These are phyloP conservation scores for Ameiurus melas DNA, from an alignment of 2,113 vertebrate genomes.

Conservation along the genomic window DNA sequence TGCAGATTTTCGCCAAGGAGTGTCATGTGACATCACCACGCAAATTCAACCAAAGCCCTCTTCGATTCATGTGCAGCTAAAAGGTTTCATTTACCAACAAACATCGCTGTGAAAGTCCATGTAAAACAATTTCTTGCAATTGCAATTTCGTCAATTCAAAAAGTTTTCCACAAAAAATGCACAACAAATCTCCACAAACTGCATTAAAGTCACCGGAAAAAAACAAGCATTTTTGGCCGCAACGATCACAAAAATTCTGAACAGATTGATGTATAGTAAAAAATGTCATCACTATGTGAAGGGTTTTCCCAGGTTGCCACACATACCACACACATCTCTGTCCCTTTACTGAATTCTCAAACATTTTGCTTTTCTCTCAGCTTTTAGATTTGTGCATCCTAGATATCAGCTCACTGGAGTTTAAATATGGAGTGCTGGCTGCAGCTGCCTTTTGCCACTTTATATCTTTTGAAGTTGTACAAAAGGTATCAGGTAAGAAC, in stretches of 20 bases:
- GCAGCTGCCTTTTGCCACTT: constrained; percentile 84
- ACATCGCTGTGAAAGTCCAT: too few relatives aligned
- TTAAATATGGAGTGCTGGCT: constrained; percentile 81
- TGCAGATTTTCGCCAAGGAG: too few relatives aligned
- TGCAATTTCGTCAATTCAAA: too few relatives aligned
- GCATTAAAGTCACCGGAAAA: too few relatives aligned
- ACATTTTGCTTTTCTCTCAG: constrained; percentile 60
- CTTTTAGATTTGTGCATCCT: constrained; percentile 88
- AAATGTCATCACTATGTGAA: neutral
- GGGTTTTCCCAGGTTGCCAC: neutral
- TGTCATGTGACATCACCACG: too few relatives aligned
- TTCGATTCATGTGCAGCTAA: too few relatives aligned
- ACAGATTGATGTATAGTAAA: neutral
- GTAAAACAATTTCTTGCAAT: too few relatives aligned
- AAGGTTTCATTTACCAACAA: too few relatives aligned
- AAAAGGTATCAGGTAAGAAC: constrained; percentile 80
- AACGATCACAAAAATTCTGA: neutral
- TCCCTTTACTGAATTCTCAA: neutral
- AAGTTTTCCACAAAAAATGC: too few relatives aligned
- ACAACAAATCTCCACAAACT: too few relatives aligned
- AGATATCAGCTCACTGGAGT: constrained; percentile 82
- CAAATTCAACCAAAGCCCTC: too few relatives aligned
- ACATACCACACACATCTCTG: neutral
- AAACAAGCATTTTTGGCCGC: too few relatives aligned
- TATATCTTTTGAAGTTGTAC: constrained; percentile 75